Evolutionary conservation across 2,113 vertebrate genomes (phyloP).

Genomic region (Meles meles): DNA sequence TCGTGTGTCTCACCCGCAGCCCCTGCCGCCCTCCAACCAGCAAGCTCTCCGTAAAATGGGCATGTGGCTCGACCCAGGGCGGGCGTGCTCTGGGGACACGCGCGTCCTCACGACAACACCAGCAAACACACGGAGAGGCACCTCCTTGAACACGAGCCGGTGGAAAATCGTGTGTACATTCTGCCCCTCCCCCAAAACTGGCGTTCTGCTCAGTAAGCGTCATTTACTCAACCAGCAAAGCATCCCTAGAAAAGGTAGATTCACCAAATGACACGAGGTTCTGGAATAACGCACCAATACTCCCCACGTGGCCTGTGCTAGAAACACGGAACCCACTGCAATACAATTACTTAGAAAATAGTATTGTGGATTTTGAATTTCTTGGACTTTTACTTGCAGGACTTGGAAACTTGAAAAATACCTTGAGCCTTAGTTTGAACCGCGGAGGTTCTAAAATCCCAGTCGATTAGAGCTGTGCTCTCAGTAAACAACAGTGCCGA

Average conservation of each 20-base stretch:
- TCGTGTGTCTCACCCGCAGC: not conserved
- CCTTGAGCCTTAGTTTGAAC: not conserved
- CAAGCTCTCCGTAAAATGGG: not conserved
- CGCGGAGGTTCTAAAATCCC: constrained; percentile 42
- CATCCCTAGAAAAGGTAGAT: not conserved
- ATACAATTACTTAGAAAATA: constrained; percentile 15
- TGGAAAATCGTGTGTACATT: not conserved
- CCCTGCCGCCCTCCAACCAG: accelerated
- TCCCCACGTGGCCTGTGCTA: not conserved
- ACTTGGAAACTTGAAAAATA: not conserved
- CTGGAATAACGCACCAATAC: not conserved
- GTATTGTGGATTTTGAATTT: not conserved
- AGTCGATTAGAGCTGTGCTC: constrained; percentile 50
- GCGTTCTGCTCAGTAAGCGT: not conserved
- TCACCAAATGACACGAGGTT: not conserved
- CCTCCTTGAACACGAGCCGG: not conserved
- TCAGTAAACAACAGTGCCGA: constrained; percentile 49
- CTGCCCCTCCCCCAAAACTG: not conserved
- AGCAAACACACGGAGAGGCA: too few species aligned
- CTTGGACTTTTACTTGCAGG: constrained; percentile 41
- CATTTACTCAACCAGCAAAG: not conserved
- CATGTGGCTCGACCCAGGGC: accelerated
- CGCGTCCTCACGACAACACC: accelerated
- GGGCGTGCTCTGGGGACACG: accelerated
- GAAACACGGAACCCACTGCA: constrained; percentile 21